phyloP scores from a whole-genome alignment of 2,888 invertebrate genomes.

The Lycia hirtaria region DNA sequence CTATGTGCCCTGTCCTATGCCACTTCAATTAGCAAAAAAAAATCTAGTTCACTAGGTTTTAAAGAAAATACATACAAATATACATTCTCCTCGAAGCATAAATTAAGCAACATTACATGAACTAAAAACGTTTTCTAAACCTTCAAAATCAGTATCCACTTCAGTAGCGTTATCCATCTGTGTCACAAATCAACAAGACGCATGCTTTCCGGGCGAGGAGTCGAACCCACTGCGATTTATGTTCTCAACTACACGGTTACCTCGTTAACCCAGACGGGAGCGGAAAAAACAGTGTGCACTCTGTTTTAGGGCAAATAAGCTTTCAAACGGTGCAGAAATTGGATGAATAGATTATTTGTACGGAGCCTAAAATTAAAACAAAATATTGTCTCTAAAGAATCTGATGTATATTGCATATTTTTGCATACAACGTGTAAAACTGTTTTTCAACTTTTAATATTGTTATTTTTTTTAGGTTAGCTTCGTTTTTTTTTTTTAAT shows the following conservation, averaged over 20 bases:
- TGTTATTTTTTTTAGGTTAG: too few species aligned
- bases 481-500: too few species aligned
- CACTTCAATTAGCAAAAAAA: too few species aligned
- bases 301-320: conserved; percentile 17
- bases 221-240: conserved; percentile 63
- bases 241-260: conserved; percentile 68
- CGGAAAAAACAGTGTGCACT: conserved; percentile 45
- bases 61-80: too few species aligned
- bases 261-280: conserved; percentile 55
- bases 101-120: background rate
- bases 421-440: too few species aligned
- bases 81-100: too few species aligned
- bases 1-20: too few species aligned
- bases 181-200: conserved; percentile 82
- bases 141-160: conserved; percentile 27
- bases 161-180: conserved; percentile 63
- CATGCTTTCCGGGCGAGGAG: conserved; percentile 69
- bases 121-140: conserved; percentile 2
- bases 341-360: background rate
- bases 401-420: too few species aligned
- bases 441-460: too few species aligned
- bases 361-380: background rate
- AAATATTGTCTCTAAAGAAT: too few species aligned
- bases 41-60: too few species aligned
- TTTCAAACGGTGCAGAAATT: too few species aligned